Percentiles rank a stretch among this genome's conserved stretches.
phyloP scores from a whole-genome alignment of 2,797 vertebrate species.

The Clarias fuscus region DNA sequence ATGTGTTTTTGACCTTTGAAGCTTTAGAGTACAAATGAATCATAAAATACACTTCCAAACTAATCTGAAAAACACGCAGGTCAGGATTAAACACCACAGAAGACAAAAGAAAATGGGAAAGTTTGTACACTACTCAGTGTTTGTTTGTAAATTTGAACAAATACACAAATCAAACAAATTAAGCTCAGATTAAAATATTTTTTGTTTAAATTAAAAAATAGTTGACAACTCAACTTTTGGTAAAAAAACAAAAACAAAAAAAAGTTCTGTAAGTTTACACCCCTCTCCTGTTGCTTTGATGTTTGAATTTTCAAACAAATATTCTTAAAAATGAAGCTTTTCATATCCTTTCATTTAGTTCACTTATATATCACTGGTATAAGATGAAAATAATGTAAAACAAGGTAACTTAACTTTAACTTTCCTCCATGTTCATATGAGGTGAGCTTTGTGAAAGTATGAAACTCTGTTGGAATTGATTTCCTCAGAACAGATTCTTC shows the following conservation, averaged over 20 bases:
- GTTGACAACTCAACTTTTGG: background rate
- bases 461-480: background rate
- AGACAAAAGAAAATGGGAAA: background rate
- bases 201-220: background rate
- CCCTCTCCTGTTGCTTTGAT: background rate
- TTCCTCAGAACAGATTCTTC: background rate
- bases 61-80: background rate
- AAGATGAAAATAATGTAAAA: background rate
- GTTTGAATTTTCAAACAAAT: background rate
- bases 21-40: background rate
- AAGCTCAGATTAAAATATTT: background rate
- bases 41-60: background rate
- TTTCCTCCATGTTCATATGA: background rate
- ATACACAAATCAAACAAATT: background rate
- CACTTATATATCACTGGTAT: background rate
- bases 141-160: background rate
- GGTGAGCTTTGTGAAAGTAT: background rate
- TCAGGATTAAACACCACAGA: slow-evolving; percentile 29
- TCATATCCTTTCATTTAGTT: background rate
- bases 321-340: background rate
- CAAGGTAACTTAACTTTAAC: background rate
- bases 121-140: background rate
- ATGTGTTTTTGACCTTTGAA: background rate
- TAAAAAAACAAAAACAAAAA: too few species aligned
- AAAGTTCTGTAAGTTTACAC: background rate